Conservation (phyloP, 2,888 invertebrate species). For the Tholera decimalis region DNA sequence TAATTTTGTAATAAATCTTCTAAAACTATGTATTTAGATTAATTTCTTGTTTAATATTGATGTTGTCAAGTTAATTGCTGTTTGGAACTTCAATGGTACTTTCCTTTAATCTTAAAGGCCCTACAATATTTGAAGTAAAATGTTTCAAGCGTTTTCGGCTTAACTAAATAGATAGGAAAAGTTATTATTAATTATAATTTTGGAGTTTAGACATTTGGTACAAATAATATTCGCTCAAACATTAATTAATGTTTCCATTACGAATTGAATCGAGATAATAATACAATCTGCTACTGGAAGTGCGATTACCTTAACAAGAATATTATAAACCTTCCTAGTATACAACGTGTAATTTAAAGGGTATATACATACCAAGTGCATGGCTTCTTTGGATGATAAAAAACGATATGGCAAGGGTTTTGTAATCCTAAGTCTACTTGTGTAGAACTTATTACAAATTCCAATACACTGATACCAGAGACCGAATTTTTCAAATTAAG, state of each 20-base stretch:
- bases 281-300: slow-evolving; percentile 37
- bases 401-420: no score
- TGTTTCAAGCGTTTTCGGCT: slow-evolving; percentile 68
- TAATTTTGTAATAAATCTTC: slow-evolving; percentile 45
- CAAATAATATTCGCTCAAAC: slow-evolving; percentile 54
- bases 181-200: slow-evolving; percentile 71
- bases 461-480: no score
- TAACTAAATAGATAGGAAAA: slow-evolving; percentile 71
- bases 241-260: slow-evolving; percentile 41
- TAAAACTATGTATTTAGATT: slow-evolving; percentile 60
- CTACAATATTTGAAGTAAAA: slow-evolving; percentile 69
- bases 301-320: no score
- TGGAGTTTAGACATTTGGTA: slow-evolving; percentile 58
- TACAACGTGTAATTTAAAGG: no score
- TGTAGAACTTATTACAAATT: no score
- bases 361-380: no score
- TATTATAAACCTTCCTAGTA: no score
- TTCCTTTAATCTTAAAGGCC: slow-evolving; percentile 66
- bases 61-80: slow-evolving; percentile 70
- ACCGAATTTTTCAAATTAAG: no score
- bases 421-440: no score
- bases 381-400: no score
- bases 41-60: slow-evolving; percentile 66
- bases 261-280: slow-evolving; percentile 23
- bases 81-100: slow-evolving; percentile 68